Evolutionary conservation across 2,888 invertebrate species (phyloP).

Genomic region (Eurytoma californica): DNA sequence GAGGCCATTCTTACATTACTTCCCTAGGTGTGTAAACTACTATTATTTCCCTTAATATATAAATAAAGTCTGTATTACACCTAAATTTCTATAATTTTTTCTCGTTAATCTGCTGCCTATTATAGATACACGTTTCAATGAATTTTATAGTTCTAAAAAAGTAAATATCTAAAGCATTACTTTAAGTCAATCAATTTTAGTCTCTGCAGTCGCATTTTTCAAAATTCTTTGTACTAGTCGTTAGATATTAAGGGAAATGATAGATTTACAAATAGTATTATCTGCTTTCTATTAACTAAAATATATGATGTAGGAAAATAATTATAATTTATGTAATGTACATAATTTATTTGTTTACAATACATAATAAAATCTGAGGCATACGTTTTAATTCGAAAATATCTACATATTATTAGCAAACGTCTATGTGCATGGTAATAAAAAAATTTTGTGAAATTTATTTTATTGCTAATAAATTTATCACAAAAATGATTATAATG

Average conservation of each 20-base stretch:
- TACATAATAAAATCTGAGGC: slow-evolving; percentile 49
- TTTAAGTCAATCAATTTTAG: too few species aligned
- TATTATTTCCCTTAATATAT: too few species aligned
- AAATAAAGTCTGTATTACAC: too few species aligned
- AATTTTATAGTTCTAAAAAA: too few species aligned
- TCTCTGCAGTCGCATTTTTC: too few species aligned
- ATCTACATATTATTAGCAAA: slow-evolving; percentile 47
- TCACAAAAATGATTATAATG: slow-evolving; percentile 46
- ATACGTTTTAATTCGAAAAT: slow-evolving; percentile 37
- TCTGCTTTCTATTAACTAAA: neutral
- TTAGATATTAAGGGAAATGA: neutral
- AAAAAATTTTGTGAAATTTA: slow-evolving; percentile 40
- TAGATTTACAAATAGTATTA: neutral
- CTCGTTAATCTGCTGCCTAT: too few species aligned
- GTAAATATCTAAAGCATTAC: too few species aligned
- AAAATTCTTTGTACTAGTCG: neutral
- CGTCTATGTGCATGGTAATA: slow-evolving; percentile 32
- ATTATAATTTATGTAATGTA: slow-evolving; percentile 34
- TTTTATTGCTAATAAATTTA: slow-evolving; percentile 39
- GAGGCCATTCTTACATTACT: too few species aligned
- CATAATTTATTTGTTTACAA: slow-evolving; percentile 51
- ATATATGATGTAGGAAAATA: neutral
- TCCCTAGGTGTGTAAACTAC: too few species aligned
- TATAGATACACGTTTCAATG: too few species aligned
- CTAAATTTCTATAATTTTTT: too few species aligned